Conservation (phyloP, 92 coral and sea anemone species). For the Bergia sp. region DNA sequence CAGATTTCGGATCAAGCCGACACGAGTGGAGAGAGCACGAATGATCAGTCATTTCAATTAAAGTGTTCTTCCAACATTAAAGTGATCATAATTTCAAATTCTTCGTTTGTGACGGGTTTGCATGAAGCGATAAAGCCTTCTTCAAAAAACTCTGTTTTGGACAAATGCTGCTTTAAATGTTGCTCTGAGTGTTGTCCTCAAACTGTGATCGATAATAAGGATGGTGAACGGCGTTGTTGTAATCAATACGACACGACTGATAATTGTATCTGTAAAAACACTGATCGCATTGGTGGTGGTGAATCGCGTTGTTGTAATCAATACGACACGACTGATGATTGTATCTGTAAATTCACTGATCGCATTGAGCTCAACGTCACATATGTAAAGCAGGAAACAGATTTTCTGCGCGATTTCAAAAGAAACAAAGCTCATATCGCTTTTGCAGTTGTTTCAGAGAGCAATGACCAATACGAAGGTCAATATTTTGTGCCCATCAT, state of each 20-base stretch:
- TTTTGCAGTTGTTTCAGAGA: neutral
- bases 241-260: neutral
- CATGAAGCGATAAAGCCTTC: neutral
- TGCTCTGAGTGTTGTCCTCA: neutral
- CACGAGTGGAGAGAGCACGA: neutral
- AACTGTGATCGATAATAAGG: too few species aligned
- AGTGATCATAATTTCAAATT: neutral
- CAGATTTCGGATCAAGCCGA: too few species aligned
- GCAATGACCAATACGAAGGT: neutral
- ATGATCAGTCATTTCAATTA: too few species aligned
- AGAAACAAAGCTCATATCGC: neutral
- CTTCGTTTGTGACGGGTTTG: neutral
- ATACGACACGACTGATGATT: neutral
- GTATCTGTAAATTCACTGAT: neutral
- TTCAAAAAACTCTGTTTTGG: neutral
- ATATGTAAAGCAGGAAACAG: neutral
- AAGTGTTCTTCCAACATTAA: neutral
- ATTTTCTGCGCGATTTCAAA: neutral
- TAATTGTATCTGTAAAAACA: neutral
- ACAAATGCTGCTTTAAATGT: neutral
- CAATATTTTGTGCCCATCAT: neutral
- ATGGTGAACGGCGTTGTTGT: neutral
- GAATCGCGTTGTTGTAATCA: neutral
- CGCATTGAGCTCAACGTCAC: neutral
- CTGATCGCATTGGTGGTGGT: neutral